Evolutionary conservation across 23 tunicate genomes (phyloP).

Genomic region (Halocynthia aurantium): DNA sequence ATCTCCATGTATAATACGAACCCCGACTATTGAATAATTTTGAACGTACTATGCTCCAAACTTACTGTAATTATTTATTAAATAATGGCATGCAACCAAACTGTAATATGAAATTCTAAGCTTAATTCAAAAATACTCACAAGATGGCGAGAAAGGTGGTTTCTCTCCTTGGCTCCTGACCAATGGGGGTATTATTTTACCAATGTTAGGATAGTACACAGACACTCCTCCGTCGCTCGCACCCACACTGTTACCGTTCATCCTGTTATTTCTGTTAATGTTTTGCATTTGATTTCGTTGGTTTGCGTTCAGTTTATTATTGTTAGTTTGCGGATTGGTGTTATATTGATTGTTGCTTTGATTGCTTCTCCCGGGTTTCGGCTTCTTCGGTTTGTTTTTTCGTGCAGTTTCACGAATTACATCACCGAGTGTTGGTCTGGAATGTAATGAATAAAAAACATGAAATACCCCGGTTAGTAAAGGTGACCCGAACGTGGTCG

Average conservation of each 20-base stretch:
- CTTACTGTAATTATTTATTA: no score
- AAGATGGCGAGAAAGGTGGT: slow-evolving; percentile 38
- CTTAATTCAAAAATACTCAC: slow-evolving; percentile 16
- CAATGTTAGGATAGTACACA: slow-evolving; percentile 4
- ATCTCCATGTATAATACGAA: no score
- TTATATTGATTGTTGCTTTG: slow-evolving; percentile 2
- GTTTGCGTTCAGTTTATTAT: background rate
- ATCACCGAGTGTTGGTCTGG: slow-evolving; percentile 24
- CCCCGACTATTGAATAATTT: no score
- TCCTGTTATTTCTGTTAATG: no score
- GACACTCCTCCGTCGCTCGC: no score
- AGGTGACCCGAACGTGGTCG: no score
- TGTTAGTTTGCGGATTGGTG: background rate
- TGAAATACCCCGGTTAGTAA: no score
- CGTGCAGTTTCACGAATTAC: background rate
- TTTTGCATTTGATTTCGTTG: background rate
- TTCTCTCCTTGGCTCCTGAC: slow-evolving; percentile 27
- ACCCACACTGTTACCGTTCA: no score
- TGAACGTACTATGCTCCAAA: no score
- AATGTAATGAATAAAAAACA: background rate
- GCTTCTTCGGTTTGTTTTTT: background rate
- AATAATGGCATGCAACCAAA: no score
- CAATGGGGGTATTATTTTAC: slow-evolving; percentile 24
- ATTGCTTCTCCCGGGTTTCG: background rate
- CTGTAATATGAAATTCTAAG: no score